phyloP scores from a whole-genome alignment of 2,113 vertebrate genomes.

The Tympanuchus pallidicinctus region DNA sequence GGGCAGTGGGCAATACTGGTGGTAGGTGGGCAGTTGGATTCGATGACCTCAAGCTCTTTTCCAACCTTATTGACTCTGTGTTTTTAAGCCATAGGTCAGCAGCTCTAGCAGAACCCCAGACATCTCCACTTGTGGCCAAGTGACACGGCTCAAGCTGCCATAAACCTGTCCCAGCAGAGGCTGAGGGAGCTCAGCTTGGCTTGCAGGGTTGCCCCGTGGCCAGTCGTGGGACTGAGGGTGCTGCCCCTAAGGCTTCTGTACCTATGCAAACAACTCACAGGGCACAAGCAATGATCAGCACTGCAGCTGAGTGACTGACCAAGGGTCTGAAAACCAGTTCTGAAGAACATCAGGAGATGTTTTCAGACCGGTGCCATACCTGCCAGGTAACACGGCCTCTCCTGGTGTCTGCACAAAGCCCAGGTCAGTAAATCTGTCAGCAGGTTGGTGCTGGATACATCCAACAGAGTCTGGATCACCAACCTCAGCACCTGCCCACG shows the following conservation, averaged over 20 bases:
- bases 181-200: not conserved
- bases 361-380: not conserved
- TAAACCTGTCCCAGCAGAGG: not conserved
- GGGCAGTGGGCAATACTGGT: too few relatives aligned
- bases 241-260: not conserved
- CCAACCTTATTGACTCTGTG: too few relatives aligned
- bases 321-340: not conserved
- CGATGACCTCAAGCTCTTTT: too few relatives aligned
- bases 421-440: rapidly evolving
- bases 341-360: not conserved
- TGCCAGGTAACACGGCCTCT: not conserved
- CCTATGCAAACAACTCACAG: not conserved
- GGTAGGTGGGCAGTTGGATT: too few relatives aligned
- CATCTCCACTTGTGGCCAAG: not conserved
- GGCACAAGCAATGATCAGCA: not conserved
- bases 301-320: not conserved
- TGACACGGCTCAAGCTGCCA: not conserved
- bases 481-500: not conserved
- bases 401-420: not conserved
- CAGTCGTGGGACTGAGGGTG: not conserved
- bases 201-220: rapidly evolving
- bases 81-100: not conserved
- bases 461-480: not conserved
- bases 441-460: not conserved
- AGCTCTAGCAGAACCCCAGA: not conserved